Evolutionary conservation across 1,140 invertebrate genomes (phyloP), one percentile per base, ranked within the genome.

Genomic region (Nylanderia fulva): DNA sequence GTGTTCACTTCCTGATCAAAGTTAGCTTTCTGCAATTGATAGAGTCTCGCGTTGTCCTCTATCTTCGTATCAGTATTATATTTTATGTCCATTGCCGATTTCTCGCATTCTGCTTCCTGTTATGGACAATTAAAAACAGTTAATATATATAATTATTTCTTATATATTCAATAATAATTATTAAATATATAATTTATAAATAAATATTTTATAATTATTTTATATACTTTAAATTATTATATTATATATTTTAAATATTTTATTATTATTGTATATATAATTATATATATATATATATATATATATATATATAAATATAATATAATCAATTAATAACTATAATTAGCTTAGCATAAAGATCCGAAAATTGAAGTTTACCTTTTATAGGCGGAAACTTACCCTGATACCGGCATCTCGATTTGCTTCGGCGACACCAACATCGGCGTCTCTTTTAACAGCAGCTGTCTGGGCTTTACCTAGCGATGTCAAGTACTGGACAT

Each of bases 1-100:
- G 98, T 98, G 93, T 99, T 99, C 88, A 99, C 98, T 96, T 99
- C 99, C 93, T 98, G 98, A 94, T 99, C 99, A 94, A 99, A 99
- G 90, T 98, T 97, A 9, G 98, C 98, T 93, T 99, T 99, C 95
- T 99, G 98, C 91, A 99, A 96, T 93, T 99, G 98, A 94, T 96
- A 99, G 91, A 98, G 96, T 92, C 99, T 96, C 0, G 97, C 96
- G 89, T 99, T 99, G 92, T 99, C 98, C 94, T 99, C 99, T 91
- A 99, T 99, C 94, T 98, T 99, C 8, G 98, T 99, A 94, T 99
- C 98, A 64, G 98, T 99, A 54, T 97, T 97, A 94, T 99, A 99
- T 93, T 99, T 99, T 3, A 99, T 97, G 94, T 99, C 99, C 98
- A 99, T 99, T 8, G 98, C 97, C 29, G 97, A 96, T 94, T 99